Conservation (phyloP, 1,140 invertebrate genomes). For the Tigriopus japonicus region DNA sequence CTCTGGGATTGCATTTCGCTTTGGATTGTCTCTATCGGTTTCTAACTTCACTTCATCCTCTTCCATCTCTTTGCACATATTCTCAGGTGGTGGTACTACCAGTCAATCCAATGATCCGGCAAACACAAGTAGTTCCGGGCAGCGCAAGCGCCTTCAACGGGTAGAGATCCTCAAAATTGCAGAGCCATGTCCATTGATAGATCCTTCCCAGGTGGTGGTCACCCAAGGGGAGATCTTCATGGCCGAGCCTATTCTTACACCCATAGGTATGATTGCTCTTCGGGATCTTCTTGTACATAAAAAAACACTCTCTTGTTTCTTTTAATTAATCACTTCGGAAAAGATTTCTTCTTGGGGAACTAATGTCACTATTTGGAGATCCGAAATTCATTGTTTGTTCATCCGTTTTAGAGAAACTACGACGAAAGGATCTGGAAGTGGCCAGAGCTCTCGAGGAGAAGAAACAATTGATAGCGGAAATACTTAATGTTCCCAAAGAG, state of each 20-base stretch:
- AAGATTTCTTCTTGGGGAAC: not conserved
- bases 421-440: conserved; percentile 48
- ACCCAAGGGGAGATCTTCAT: conserved; percentile 48
- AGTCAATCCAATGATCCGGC: too few relatives aligned
- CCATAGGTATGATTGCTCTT: conserved; percentile 37
- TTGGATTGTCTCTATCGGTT: too few relatives aligned
- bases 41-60: too few relatives aligned
- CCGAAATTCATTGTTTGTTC: not conserved
- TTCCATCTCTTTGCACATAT: too few relatives aligned
- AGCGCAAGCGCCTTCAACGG: conserved; percentile 23
- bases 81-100: too few relatives aligned
- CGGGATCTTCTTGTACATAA: not conserved
- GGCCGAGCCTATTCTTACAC: conserved; percentile 56
- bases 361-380: too few relatives aligned
- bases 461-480: conserved; percentile 48
- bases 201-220: conserved; percentile 55
- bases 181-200: conserved; percentile 44
- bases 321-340: not conserved
- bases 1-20: too few relatives aligned
- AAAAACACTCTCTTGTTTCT: too few relatives aligned
- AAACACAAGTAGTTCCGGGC: too few relatives aligned
- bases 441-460: conserved; percentile 49
- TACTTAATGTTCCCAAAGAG: conserved; percentile 48
- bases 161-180: conserved; percentile 28
- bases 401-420: conserved; percentile 38